Percentiles rank a stretch among this genome's conserved stretches.
Conservation (phyloP, 2,113 vertebrate species). For the Canis aureus region DNA sequence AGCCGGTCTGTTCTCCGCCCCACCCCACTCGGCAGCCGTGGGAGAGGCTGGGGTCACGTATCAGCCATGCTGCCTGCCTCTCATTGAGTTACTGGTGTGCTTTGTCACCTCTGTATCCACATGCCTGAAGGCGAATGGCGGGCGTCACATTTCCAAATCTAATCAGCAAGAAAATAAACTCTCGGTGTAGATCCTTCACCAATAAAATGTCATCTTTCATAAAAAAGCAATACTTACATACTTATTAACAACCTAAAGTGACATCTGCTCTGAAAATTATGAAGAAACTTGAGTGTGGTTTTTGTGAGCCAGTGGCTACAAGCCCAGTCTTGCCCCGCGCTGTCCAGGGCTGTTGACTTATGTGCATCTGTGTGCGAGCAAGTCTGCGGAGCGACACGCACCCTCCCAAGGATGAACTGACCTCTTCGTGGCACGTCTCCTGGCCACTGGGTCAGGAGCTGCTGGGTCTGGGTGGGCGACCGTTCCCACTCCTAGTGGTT, state of each 20-base stretch:
- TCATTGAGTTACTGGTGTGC: background rate
- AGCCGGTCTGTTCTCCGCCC: fast-evolving
- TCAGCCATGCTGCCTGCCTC: background rate
- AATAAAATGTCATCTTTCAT: background rate
- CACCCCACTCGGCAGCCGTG: background rate
- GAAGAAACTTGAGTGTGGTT: too few relatives aligned
- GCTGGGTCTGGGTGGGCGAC: too few relatives aligned
- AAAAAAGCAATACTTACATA: background rate
- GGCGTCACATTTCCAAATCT: background rate
- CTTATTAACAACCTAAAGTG: background rate
- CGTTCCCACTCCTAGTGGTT: too few relatives aligned
- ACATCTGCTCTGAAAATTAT: background rate
- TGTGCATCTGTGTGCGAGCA: background rate
- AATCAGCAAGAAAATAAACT: background rate
- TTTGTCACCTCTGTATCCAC: background rate
- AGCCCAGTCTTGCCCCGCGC: fast-evolving
- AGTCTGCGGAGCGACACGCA: background rate
- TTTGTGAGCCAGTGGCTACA: fast-evolving
- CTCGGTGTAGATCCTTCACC: background rate
- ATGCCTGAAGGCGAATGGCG: background rate
- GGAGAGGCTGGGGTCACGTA: background rate
- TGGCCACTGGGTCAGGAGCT: background rate
- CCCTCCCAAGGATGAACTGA: background rate
- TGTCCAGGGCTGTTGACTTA: background rate
- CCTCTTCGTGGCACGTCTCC: background rate